phyloP scores from a whole-genome alignment of 92 coral and sea anemone genomes.

The Pocillopora grandis region DNA sequence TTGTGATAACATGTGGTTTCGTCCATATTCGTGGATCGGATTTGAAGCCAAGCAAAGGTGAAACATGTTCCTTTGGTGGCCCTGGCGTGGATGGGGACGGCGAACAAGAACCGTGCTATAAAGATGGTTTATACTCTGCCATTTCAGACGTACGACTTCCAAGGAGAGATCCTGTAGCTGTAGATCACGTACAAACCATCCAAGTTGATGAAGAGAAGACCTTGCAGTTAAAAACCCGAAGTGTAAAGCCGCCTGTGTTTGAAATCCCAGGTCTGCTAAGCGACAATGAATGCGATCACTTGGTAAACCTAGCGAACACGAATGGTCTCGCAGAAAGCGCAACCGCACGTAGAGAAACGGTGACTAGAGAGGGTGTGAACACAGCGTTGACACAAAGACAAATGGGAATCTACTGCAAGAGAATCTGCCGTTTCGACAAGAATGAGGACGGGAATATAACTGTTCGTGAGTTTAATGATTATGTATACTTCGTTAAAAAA shows the following conservation, averaged over 20 bases:
- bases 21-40: not conserved
- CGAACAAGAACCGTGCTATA: slow-evolving; percentile 24
- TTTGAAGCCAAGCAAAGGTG: slow-evolving; percentile 16
- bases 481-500: slow-evolving; percentile 20
- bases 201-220: slow-evolving; percentile 1
- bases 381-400: not conserved
- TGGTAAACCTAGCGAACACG: slow-evolving; percentile 57
- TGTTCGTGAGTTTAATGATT: slow-evolving; percentile 34
- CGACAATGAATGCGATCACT: slow-evolving; percentile 75
- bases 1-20: not conserved
- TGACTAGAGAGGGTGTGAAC: slow-evolving; percentile 27
- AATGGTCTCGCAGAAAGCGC: slow-evolving; percentile 71
- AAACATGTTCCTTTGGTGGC: slow-evolving; percentile 18
- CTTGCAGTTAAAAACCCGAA: slow-evolving; percentile 56
- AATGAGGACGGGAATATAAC: slow-evolving; percentile 33
- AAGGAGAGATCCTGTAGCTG: slow-evolving; percentile 35
- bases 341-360: slow-evolving; percentile 20
- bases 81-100: not conserved
- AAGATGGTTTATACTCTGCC: not conserved
- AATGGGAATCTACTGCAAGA: slow-evolving; percentile 9
- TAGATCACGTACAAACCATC: slow-evolving; percentile 31
- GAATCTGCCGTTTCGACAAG: slow-evolving; percentile 10
- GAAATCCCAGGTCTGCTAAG: slow-evolving; percentile 70
- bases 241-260: slow-evolving; percentile 73
- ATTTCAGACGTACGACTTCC: not conserved